phyloP scores from a whole-genome alignment of 2,797 vertebrate species.

The Danio kyathit region DNA sequence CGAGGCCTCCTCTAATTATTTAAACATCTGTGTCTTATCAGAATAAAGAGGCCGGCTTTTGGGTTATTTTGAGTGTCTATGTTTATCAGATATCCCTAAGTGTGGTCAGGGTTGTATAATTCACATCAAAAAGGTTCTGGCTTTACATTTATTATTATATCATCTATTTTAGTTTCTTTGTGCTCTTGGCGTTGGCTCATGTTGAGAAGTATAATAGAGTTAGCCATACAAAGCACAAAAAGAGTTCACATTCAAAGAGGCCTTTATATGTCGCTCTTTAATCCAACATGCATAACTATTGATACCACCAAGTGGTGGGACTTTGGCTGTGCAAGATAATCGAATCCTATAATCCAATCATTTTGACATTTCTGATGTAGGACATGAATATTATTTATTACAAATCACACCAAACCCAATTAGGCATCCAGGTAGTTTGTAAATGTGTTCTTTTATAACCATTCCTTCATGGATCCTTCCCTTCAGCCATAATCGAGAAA shows the following conservation, averaged over 20 bases:
- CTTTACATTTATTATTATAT: background rate
- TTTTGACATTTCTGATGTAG: background rate
- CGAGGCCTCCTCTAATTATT: conserved; percentile 13
- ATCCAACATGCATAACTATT: background rate
- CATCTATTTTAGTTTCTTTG: background rate
- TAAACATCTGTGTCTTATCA: conserved; percentile 20
- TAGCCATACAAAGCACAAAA: background rate
- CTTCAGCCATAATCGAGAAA: background rate
- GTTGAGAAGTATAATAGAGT: background rate
- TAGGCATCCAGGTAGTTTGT: background rate
- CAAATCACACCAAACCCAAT: background rate
- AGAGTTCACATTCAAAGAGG: background rate
- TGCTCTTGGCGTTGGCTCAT: background rate
- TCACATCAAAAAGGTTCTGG: background rate
- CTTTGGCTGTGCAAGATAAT: background rate
- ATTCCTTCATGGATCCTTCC: background rate
- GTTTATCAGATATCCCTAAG: background rate
- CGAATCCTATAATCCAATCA: background rate
- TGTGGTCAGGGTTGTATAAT: background rate
- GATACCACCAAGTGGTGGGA: conserved; percentile 21
- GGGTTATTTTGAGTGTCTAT: background rate
- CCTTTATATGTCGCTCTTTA: background rate
- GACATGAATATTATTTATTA: background rate
- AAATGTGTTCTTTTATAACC: background rate
- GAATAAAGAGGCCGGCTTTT: conserved; percentile 10